Evolutionary conservation across 2,888 invertebrate genomes (phyloP).

Genomic region (Chironomus riparius): DNA sequence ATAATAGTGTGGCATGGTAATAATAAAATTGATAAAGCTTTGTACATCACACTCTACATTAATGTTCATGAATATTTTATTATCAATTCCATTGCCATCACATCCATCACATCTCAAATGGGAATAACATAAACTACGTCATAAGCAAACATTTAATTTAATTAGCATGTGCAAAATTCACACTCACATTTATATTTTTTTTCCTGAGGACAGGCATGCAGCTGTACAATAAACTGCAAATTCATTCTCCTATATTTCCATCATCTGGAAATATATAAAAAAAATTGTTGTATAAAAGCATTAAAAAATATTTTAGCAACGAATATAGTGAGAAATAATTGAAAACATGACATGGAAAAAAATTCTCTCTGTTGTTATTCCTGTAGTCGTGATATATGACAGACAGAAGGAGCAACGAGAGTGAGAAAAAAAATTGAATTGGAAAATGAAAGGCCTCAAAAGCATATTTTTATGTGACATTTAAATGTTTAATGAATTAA

Average conservation of each 20-base stretch:
- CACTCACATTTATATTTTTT: not conserved
- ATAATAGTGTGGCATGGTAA: too few relatives aligned
- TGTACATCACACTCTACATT: too few relatives aligned
- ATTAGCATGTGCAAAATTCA: conserved; percentile 3
- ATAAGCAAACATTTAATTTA: conserved; percentile 19
- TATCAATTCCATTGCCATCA: not conserved
- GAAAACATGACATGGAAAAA: conserved; percentile 1
- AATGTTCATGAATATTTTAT: not conserved
- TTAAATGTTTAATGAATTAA: conserved; percentile 10
- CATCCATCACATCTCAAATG: not conserved
- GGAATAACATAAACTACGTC: not conserved
- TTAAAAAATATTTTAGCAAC: too few relatives aligned
- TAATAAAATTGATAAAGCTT: too few relatives aligned
- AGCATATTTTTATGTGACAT: not conserved
- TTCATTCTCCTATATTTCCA: not conserved
- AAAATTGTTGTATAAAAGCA: too few relatives aligned
- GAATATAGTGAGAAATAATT: not conserved
- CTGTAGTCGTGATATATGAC: not conserved
- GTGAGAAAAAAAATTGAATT: not conserved
- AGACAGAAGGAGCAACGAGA: not conserved
- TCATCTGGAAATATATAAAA: not conserved
- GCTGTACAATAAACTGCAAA: not conserved
- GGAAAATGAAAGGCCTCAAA: not conserved
- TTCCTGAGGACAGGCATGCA: not conserved
- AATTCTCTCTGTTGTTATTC: not conserved